phyloP scores from a whole-genome alignment of 2,888 invertebrate species.

The Drosophila monieri region DNA sequence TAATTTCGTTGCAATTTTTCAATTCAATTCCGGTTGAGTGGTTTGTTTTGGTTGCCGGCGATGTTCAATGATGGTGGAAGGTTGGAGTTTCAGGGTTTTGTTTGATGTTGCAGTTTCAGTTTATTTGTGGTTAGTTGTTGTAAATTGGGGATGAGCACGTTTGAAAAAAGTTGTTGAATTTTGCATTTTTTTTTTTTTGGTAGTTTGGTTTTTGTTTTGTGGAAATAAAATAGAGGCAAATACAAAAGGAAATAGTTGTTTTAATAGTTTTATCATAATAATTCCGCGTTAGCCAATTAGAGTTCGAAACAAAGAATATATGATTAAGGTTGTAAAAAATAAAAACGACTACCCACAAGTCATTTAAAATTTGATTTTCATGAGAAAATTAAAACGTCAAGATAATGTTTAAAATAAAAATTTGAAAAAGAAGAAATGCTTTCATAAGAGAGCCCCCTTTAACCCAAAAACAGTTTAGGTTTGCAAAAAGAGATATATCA shows the following conservation, averaged over 20 bases:
- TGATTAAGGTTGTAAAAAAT: neutral
- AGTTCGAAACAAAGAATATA: constrained; percentile 7
- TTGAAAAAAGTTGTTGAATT: constrained; percentile 71
- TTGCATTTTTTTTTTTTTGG: constrained; percentile 47
- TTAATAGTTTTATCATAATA: constrained; percentile 76
- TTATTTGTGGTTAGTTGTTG: constrained; percentile 57
- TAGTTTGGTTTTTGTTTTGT: constrained; percentile 35
- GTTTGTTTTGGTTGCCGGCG: constrained; percentile 47
- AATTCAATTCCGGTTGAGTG: constrained; percentile 62
- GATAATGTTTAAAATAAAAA: neutral
- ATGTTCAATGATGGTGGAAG: constrained; percentile 39
- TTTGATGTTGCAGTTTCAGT: constrained; percentile 26
- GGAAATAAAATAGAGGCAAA: constrained; percentile 72
- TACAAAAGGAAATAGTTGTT: constrained; percentile 77
- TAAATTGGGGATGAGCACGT: constrained; percentile 61
- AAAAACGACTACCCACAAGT: neutral
- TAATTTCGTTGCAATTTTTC: constrained; percentile 68
- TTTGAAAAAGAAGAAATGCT: neutral
- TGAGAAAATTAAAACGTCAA: neutral
- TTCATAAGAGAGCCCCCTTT: neutral
- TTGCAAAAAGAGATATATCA: constrained; percentile 50
- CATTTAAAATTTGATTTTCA: neutral
- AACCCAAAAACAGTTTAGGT: constrained; percentile 8
- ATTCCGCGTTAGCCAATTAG: constrained; percentile 68
- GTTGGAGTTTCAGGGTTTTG: constrained; percentile 29